Evolutionary conservation across 92 coral and sea anemone genomes (phyloP).

Genomic region (Umimayanthus kanabou): DNA sequence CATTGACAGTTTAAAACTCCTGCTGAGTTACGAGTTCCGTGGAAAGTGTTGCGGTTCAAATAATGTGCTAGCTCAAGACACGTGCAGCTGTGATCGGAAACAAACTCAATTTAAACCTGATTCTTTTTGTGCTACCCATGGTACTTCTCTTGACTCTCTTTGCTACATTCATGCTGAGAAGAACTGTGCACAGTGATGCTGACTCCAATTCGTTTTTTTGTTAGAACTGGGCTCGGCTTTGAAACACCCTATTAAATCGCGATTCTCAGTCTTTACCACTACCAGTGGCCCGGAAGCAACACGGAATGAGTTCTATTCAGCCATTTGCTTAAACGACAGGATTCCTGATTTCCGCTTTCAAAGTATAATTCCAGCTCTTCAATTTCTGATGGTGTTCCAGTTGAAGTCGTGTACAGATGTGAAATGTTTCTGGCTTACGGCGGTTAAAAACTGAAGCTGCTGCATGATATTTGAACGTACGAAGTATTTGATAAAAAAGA

Average conservation of each 20-base stretch:
- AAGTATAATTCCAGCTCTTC: neutral
- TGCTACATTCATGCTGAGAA: constrained; percentile 10
- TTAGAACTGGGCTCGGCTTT: neutral
- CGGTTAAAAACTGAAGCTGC: neutral
- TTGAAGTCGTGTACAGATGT: neutral
- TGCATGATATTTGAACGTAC: too few relatives aligned
- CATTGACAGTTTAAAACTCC: too few relatives aligned
- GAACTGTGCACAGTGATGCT: neutral
- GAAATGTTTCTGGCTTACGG: neutral
- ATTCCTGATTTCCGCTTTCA: neutral
- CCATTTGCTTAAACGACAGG: neutral
- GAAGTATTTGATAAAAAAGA: too few relatives aligned
- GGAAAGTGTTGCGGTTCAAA: neutral
- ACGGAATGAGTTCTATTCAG: neutral
- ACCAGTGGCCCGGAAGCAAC: neutral
- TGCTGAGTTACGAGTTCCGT: too few relatives aligned
- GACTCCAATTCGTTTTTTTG: neutral
- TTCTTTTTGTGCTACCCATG: too few relatives aligned
- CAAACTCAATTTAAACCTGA: too few relatives aligned
- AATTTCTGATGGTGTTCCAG: neutral
- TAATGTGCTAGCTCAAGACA: neutral
- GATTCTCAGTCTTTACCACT: neutral
- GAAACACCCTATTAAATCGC: neutral
- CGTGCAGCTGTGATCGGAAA: neutral
- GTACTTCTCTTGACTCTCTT: neutral